Percentiles rank a stretch among this genome's conserved stretches.
Conservation (phyloP, 2,888 invertebrate species). For the Acronicta psi region DNA sequence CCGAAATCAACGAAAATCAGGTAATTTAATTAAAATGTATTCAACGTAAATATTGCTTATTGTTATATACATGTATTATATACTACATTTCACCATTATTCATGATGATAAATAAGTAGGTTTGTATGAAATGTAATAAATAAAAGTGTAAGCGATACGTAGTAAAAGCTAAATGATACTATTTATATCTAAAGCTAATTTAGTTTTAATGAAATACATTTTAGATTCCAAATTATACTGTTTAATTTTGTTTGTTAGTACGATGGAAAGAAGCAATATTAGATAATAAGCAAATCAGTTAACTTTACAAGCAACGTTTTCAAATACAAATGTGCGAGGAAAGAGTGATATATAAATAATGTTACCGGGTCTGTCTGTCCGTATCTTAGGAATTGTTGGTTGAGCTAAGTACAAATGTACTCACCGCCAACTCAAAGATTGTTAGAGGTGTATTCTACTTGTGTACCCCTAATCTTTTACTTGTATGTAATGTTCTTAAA, state of each 20-base stretch:
- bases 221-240: slow-evolving; percentile 22
- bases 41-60: background rate
- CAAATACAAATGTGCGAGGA: slow-evolving; percentile 23
- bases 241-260: slow-evolving; percentile 31
- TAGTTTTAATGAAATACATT: slow-evolving; percentile 37
- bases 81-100: background rate
- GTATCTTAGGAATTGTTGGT: slow-evolving; percentile 6
- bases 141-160: slow-evolving; percentile 51
- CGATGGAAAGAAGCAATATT: slow-evolving; percentile 49
- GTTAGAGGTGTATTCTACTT: slow-evolving; percentile 22
- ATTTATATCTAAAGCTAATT: slow-evolving; percentile 46
- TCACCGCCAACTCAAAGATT: slow-evolving; percentile 6
- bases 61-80: background rate
- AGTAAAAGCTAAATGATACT: slow-evolving; percentile 30
- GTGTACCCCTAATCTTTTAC: background rate
- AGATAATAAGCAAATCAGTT: slow-evolving; percentile 45
- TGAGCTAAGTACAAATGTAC: slow-evolving; percentile 3
- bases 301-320: slow-evolving; percentile 30
- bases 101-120: background rate
- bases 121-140: slow-evolving; percentile 28
- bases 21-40: background rate
- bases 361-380: slow-evolving; percentile 29
- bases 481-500: background rate
- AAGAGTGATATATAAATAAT: slow-evolving; percentile 20
- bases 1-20: background rate